Percentiles rank a stretch among this genome's conserved stretches.
Evolutionary conservation across 2,113 vertebrate species (phyloP).

Genomic region (Callipepla squamata): DNA sequence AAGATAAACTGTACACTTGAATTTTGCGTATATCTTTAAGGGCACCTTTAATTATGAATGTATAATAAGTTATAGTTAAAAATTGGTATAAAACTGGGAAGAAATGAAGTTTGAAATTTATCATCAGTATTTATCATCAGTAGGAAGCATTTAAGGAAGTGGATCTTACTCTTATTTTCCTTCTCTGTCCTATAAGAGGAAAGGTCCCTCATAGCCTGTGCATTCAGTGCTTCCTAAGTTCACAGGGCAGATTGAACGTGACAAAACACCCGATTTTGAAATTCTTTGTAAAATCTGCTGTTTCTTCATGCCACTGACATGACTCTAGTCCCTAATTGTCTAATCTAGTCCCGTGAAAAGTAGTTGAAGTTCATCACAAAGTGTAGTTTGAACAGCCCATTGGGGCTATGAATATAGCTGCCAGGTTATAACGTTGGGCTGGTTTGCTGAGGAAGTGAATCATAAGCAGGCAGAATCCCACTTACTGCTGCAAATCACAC

Average conservation of each 20-base stretch:
- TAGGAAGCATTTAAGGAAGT: background rate
- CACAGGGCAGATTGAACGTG: background rate
- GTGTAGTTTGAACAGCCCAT: background rate
- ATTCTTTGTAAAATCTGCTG: background rate
- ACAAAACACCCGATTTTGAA: background rate
- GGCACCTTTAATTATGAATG: background rate
- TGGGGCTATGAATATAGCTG: background rate
- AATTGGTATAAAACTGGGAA: background rate
- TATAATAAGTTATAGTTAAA: background rate
- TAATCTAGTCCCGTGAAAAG: background rate
- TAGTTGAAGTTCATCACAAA: background rate
- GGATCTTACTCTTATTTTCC: background rate
- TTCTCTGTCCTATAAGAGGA: background rate
- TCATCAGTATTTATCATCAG: background rate
- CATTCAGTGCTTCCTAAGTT: background rate
- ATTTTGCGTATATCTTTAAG: background rate
- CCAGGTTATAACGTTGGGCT: background rate
- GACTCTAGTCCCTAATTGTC: background rate
- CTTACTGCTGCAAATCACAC: constrained; percentile 11
- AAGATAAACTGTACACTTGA: background rate
- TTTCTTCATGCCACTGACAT: background rate
- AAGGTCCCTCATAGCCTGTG: background rate
- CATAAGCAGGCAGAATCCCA: background rate
- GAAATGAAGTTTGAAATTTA: background rate
- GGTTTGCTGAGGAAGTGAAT: background rate